Percentiles rank a stretch among this genome's conserved stretches.
phyloP scores from a whole-genome alignment of 2,113 vertebrate species.

The Clarias macrocephalus region DNA sequence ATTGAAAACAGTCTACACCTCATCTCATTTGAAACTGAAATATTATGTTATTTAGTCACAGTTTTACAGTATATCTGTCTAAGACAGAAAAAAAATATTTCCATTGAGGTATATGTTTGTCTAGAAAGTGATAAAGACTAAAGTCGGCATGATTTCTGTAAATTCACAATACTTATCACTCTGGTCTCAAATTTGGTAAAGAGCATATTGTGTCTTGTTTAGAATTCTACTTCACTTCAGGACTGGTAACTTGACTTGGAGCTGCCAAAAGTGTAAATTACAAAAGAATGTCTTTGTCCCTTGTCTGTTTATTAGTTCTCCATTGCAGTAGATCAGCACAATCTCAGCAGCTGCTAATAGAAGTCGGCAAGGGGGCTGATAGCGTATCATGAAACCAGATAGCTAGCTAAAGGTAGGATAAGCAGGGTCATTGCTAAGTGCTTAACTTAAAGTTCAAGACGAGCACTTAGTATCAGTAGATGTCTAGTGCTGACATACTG shows the following conservation, averaged over 20 bases:
- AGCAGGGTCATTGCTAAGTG: background rate
- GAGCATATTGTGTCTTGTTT: background rate
- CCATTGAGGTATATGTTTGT: background rate
- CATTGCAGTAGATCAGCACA: background rate
- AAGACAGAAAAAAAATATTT: background rate
- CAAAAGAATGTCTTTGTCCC: background rate
- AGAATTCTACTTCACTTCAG: background rate
- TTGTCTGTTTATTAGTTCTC: background rate
- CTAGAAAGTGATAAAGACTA: background rate
- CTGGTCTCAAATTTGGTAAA: background rate
- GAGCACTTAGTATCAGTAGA: background rate
- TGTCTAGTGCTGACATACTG: background rate
- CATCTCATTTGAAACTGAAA: background rate
- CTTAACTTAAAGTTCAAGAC: background rate
- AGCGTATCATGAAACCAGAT: background rate
- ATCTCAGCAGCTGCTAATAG: background rate
- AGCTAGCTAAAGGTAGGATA: background rate
- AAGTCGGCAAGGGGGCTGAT: background rate
- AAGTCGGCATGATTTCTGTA: background rate
- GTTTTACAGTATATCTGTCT: background rate
- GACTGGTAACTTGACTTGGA: background rate
- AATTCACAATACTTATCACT: background rate
- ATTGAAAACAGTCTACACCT: background rate
- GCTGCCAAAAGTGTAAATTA: background rate
- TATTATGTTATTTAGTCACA: background rate